Percentiles rank a stretch among this genome's conserved stretches.
These are phyloP conservation scores for Phyllotreta striolata DNA, from an alignment of 2,888 invertebrate species.

Conservation along the genomic window DNA sequence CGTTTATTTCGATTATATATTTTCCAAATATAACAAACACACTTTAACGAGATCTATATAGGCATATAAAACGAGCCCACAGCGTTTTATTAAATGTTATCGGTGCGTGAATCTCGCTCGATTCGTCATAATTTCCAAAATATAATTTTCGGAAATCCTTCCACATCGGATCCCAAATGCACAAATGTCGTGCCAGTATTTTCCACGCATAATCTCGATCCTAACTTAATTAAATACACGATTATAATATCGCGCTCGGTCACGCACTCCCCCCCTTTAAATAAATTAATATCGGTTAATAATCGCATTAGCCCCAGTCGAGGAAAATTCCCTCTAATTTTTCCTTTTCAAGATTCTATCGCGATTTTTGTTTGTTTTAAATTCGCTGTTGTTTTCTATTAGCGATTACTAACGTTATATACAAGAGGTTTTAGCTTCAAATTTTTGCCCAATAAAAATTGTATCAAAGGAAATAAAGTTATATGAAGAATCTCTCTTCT, in stretches of 20 bases:
- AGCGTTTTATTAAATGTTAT: too few species aligned
- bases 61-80: too few species aligned
- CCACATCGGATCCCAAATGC: conserved; percentile 20
- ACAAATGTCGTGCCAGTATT: conserved; percentile 29
- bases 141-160: conserved; percentile 19
- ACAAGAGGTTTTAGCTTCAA: too few species aligned
- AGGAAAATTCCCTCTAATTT: conserved; percentile 32
- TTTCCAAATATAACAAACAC: neutral
- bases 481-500: too few species aligned
- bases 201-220: conserved; percentile 27
- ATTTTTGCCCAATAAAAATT: too few species aligned
- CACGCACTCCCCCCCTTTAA: conserved; percentile 47
- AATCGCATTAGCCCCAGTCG: conserved; percentile 37
- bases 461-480: too few species aligned
- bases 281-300: conserved; percentile 46
- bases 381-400: too few species aligned
- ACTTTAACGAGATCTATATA: too few species aligned
- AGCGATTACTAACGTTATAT: too few species aligned
- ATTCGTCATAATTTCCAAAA: conserved; percentile 22
- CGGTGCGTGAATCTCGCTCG: conserved; percentile 25
- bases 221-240: conserved; percentile 33
- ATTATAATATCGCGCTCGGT: conserved; percentile 34
- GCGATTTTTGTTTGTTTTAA: neutral
- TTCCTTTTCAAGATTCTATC: conserved; percentile 19
- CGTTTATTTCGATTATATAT: neutral